Evolutionary conservation across 2,113 vertebrate species (phyloP).

Genomic region (Aplodontia rufa): DNA sequence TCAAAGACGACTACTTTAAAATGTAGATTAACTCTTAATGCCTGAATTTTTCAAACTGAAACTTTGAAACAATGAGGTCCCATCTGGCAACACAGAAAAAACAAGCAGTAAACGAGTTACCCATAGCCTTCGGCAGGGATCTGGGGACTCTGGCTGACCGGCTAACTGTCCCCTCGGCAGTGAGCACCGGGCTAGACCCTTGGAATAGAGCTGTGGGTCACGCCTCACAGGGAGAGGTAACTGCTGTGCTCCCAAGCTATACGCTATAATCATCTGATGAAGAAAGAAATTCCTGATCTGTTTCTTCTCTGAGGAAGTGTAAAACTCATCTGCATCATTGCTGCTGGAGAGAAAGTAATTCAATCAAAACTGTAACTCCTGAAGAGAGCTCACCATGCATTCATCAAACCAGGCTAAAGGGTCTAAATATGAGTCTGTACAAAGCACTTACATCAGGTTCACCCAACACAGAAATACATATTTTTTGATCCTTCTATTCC

Average conservation of each 20-base stretch:
- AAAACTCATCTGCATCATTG: not conserved
- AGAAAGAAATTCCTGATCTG: not conserved
- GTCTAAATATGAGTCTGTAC: not conserved
- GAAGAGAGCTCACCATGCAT: not conserved
- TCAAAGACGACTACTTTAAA: slow-evolving; percentile 72
- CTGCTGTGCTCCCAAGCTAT: not conserved
- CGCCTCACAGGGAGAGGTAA: not conserved
- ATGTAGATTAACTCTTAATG: slow-evolving; percentile 70
- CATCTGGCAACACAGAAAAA: slow-evolving; percentile 50
- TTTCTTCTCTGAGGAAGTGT: not conserved
- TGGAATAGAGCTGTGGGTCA: not conserved
- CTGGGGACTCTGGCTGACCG: fast-evolving
- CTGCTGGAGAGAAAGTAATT: not conserved
- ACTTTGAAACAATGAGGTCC: slow-evolving; percentile 65
- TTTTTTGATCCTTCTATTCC: not conserved
- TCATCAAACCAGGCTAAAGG: not conserved
- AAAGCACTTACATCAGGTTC: not conserved
- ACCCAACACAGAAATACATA: not conserved
- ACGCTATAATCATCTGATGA: not conserved
- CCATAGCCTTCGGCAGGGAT: not conserved
- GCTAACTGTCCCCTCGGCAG: fast-evolving
- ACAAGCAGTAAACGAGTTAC: not conserved
- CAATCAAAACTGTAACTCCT: not conserved
- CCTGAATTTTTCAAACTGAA: slow-evolving; percentile 65
- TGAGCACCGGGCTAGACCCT: fast-evolving